These are phyloP conservation scores for Pseudorhombus dupliciocellatus DNA, from an alignment of 2,113 vertebrate species.

Conservation along the genomic window DNA sequence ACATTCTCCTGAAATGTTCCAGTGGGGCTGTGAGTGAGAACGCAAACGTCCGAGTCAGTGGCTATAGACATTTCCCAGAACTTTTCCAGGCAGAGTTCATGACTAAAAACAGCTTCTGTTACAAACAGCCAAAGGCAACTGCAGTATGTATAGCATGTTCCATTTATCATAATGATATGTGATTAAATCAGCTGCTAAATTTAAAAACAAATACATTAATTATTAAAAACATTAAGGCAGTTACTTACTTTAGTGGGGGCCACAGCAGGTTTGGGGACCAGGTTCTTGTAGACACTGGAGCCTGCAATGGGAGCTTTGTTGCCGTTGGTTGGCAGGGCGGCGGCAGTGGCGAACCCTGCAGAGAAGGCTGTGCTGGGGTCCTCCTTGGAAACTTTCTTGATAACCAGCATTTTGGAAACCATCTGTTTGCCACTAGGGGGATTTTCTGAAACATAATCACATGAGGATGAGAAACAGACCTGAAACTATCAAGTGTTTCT, in stretches of 20 bases:
- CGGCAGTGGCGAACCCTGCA: conserved; percentile 92
- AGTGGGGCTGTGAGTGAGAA: background rate
- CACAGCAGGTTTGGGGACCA: conserved; percentile 95
- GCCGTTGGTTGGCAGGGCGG: conserved; percentile 91
- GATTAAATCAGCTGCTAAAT: background rate
- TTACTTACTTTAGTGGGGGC: conserved; percentile 91
- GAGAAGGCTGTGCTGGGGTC: conserved; percentile 95
- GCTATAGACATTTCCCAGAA: background rate
- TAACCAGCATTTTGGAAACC: conserved; percentile 97
- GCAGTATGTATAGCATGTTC: too few species aligned
- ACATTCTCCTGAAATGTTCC: background rate
- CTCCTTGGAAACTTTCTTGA: conserved; percentile 99
- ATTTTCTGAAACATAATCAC: conserved; percentile 85
- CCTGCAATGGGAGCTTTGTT: conserved; percentile 89
- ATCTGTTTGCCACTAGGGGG: conserved; percentile 98
- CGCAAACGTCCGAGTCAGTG: too few species aligned
- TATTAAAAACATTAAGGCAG: background rate
- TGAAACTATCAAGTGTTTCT: background rate
- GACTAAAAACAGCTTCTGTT: too few species aligned
- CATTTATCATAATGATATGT: too few species aligned
- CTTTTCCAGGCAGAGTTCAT: background rate
- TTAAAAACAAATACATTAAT: background rate
- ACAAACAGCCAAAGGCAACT: too few species aligned
- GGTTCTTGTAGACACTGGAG: conserved; percentile 98
- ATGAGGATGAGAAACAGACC: background rate